Percentiles rank a stretch among this genome's conserved stretches.
phyloP scores from a whole-genome alignment of 2,797 vertebrate genomes.

The Pseudochirops corinnae region DNA sequence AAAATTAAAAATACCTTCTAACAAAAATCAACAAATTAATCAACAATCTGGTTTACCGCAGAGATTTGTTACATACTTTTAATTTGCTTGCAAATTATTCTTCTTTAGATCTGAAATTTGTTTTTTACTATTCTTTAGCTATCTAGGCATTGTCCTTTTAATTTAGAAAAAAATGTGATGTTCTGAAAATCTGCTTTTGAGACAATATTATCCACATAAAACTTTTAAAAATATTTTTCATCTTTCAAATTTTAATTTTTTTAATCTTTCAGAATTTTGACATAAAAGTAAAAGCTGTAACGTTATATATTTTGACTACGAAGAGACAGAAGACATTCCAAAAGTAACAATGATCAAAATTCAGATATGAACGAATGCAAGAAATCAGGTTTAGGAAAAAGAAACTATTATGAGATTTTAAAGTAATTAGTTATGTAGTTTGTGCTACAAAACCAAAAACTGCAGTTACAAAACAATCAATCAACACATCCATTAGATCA shows the following conservation, averaged over 20 bases:
- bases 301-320: conserved; percentile 57
- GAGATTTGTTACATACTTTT: conserved; percentile 40
- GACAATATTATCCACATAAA: conserved; percentile 44
- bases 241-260: not conserved
- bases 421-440: conserved; percentile 71
- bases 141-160: conserved; percentile 49
- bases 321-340: conserved; percentile 55
- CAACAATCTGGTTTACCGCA: conserved; percentile 22
- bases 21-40: conserved; percentile 40
- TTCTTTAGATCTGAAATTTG: conserved; percentile 12
- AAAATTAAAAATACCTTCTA: conserved; percentile 37
- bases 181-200: conserved; percentile 17
- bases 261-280: conserved; percentile 37
- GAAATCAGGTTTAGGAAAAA: conserved; percentile 62
- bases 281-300: conserved; percentile 62
- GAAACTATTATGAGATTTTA: conserved; percentile 61
- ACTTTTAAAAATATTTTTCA: not conserved
- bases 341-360: not conserved
- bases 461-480: conserved; percentile 70
- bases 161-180: conserved; percentile 54
- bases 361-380: conserved; percentile 66
- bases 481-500: conserved; percentile 65
- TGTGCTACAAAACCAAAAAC: conserved; percentile 56
- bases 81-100: conserved; percentile 29
- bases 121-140: conserved; percentile 13